A percentile compares a stretch with the other conserved stretches of the same genome.
Evolutionary conservation across 2,888 invertebrate species (phyloP).

Genomic region (Pyralis farinalis): DNA sequence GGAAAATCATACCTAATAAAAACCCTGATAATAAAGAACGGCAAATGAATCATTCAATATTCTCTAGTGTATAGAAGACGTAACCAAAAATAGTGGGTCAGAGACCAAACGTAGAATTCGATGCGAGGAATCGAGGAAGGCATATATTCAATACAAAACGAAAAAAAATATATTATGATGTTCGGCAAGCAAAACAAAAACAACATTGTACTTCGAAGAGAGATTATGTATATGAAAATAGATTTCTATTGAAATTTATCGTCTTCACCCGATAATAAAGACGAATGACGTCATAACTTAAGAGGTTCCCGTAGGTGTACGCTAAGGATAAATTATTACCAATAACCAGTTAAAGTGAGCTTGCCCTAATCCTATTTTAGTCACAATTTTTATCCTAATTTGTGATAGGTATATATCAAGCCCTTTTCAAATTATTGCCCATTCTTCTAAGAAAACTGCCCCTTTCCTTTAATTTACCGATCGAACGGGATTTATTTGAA

Average conservation of each 20-base stretch:
- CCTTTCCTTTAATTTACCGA: constrained; percentile 20
- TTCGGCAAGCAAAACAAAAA: neutral
- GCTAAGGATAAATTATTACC: neutral
- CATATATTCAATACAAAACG: too few species aligned
- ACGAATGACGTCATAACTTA: neutral
- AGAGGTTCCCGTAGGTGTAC: neutral
- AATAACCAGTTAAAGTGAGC: neutral
- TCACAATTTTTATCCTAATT: constrained; percentile 9
- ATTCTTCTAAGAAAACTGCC: constrained; percentile 15
- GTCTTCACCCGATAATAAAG: neutral
- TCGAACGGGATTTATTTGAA: constrained; percentile 22
- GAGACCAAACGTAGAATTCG: too few species aligned
- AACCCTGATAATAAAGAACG: too few species aligned
- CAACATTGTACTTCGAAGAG: neutral
- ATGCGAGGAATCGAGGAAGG: too few species aligned
- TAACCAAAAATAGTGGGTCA: too few species aligned
- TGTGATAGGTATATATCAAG: constrained; percentile 17
- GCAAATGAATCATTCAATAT: too few species aligned
- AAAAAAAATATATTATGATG: too few species aligned
- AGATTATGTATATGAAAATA: neutral
- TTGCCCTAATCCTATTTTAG: neutral
- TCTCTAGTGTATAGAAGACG: too few species aligned
- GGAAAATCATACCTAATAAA: too few species aligned
- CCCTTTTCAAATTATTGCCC: constrained; percentile 15
- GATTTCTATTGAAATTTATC: neutral